phyloP scores from a whole-genome alignment of 2,888 invertebrate species.

The Axea sp. region DNA sequence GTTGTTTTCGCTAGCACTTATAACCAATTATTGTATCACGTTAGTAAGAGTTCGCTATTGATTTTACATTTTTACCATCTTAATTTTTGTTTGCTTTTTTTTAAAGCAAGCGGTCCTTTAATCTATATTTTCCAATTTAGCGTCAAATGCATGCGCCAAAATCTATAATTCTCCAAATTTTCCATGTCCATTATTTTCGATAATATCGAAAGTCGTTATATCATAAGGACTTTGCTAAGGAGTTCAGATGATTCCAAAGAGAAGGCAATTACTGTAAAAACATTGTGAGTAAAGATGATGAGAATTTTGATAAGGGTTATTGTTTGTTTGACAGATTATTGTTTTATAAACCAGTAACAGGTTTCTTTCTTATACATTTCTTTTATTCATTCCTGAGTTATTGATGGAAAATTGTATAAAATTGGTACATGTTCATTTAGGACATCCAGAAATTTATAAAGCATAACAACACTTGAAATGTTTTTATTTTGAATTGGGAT shows the following conservation, averaged over 20 bases:
- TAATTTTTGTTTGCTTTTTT: no score
- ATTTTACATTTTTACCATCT: no score
- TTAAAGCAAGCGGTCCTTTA: no score
- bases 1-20: no score
- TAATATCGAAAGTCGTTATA: no score
- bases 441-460: slow-evolving; percentile 41
- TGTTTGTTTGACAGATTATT: not conserved
- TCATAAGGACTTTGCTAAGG: slow-evolving; percentile 4
- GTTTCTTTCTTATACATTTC: slow-evolving; percentile 14
- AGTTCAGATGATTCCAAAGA: not conserved
- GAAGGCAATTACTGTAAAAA: not conserved
- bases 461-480: slow-evolving; percentile 15
- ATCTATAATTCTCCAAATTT: no score
- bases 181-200: no score
- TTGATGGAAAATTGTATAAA: slow-evolving; percentile 17
- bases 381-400: slow-evolving; percentile 26
- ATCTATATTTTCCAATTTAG: no score
- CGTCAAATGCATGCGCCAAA: no score
- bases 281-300: not conserved
- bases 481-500: slow-evolving; percentile 28
- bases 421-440: slow-evolving; percentile 33
- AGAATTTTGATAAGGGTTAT: not conserved
- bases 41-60: no score
- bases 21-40: no score
- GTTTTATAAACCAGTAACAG: not conserved